Evolutionary conservation across 1,140 invertebrate genomes (phyloP).

Genomic region (Theocolax elegans): DNA sequence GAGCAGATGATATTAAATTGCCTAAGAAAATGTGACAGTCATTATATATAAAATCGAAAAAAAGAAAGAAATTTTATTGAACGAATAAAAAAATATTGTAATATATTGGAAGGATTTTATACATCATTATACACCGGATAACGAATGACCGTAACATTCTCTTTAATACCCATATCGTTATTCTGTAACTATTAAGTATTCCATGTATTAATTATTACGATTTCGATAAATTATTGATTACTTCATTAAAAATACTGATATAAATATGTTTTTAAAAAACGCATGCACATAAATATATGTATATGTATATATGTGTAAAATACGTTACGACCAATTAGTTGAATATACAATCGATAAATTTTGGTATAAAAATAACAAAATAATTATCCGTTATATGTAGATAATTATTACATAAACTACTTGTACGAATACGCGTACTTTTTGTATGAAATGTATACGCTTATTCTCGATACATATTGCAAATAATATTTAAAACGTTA

Average conservation of each 20-base stretch:
- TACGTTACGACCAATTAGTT: constrained; percentile 10
- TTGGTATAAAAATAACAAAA: neutral
- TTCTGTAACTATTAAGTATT: constrained; percentile 18
- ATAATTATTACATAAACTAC: constrained; percentile 31
- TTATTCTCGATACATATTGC: too few relatives aligned
- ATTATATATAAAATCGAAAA: neutral
- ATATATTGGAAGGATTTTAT: neutral
- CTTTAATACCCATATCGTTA: constrained; percentile 1
- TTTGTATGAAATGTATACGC: constrained; percentile 10
- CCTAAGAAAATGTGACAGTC: constrained; percentile 17
- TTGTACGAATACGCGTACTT: constrained; percentile 11
- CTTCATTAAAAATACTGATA: constrained; percentile 17
- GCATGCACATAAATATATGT: too few relatives aligned
- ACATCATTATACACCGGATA: neutral
- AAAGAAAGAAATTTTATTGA: too few relatives aligned
- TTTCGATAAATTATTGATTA: constrained; percentile 13
- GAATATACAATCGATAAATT: constrained; percentile 3
- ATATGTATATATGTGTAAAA: too few relatives aligned
- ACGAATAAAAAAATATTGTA: too few relatives aligned
- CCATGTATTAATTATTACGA: neutral
- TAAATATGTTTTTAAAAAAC: constrained; percentile 18
- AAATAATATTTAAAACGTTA: neutral
- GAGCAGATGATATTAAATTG: constrained; percentile 7
- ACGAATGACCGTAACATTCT: constrained; percentile 7
- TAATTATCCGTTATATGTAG: constrained; percentile 11